Percentiles rank a stretch among this genome's conserved stretches.
Conservation (phyloP, 1,140 invertebrate genomes). For the Orchestia grillus region DNA sequence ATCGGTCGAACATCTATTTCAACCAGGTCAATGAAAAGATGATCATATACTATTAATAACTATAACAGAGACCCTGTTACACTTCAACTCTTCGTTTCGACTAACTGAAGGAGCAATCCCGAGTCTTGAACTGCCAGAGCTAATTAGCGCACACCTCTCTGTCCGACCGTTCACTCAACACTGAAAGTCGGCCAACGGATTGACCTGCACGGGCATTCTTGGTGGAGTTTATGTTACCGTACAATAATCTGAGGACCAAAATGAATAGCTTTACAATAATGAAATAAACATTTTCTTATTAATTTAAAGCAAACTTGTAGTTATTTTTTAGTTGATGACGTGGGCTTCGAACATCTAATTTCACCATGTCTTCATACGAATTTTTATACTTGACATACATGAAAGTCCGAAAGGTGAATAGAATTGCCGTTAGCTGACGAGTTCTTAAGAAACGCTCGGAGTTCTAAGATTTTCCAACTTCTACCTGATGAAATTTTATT, state of each 20-base stretch:
- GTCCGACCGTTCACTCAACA: background rate
- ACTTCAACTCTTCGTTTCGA: background rate
- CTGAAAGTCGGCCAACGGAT: background rate
- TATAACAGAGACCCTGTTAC: background rate
- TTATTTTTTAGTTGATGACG: too few relatives aligned
- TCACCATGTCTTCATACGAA: too few relatives aligned
- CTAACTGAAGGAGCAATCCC: background rate
- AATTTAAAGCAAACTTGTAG: too few relatives aligned
- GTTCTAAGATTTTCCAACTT: too few relatives aligned
- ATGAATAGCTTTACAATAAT: background rate
- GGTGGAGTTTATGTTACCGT: background rate
- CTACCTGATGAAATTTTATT: too few relatives aligned
- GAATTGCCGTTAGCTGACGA: too few relatives aligned
- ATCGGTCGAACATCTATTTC: background rate
- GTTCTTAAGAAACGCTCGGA: too few relatives aligned
- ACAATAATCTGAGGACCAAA: background rate
- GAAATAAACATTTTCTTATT: too few relatives aligned
- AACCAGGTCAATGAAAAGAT: background rate
- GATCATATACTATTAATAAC: background rate
- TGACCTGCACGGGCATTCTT: background rate
- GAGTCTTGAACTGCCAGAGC: background rate
- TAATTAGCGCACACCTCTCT: background rate
- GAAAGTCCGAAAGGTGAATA: too few relatives aligned
- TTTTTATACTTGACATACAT: too few relatives aligned
- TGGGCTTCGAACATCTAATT: too few relatives aligned